These are phyloP conservation scores for Brachyptera putata DNA, from an alignment of 2,888 invertebrate genomes.

Conservation along the genomic window DNA sequence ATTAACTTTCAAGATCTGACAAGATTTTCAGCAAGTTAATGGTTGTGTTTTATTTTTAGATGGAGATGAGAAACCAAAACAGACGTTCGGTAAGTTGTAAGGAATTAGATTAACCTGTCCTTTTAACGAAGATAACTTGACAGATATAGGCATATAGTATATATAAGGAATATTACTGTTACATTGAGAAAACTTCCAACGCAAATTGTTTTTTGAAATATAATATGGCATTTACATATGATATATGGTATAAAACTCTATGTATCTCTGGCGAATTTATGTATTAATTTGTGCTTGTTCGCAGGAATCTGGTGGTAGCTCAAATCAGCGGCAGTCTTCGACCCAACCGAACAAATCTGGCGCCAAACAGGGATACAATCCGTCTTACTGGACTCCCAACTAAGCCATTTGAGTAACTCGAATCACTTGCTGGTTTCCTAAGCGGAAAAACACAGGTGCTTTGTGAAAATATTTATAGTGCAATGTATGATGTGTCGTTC, in stretches of 20 bases:
- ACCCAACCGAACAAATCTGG: slow-evolving; percentile 53
- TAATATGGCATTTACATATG: too few relatives aligned
- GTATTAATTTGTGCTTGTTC: too few relatives aligned
- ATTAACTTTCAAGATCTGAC: slow-evolving; percentile 24
- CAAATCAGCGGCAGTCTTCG: slow-evolving; percentile 49
- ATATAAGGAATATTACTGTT: slow-evolving; percentile 23
- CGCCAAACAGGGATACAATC: slow-evolving; percentile 57
- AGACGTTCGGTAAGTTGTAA: slow-evolving; percentile 35
- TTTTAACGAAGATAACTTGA: slow-evolving; percentile 21
- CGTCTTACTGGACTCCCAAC: slow-evolving; percentile 45
- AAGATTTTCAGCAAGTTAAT: slow-evolving; percentile 25
- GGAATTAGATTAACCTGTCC: too few relatives aligned
- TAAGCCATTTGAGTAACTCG: slow-evolving; percentile 23
- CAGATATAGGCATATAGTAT: slow-evolving; percentile 22
- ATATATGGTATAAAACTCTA: too few relatives aligned
- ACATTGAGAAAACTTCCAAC: slow-evolving; percentile 19
- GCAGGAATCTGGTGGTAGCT: slow-evolving; percentile 57
- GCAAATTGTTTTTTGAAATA: too few relatives aligned
- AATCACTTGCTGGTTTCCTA: slow-evolving; percentile 1
- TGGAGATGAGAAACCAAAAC: slow-evolving; percentile 35
- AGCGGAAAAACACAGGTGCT: slow-evolving; percentile 26
- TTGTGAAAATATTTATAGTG: slow-evolving; percentile 28
- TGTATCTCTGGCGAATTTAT: too few relatives aligned
- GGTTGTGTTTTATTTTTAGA: slow-evolving; percentile 31
- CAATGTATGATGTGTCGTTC: slow-evolving; percentile 25